A percentile compares a stretch with the other conserved stretches of the same genome.
Evolutionary conservation across 2,113 vertebrate species (phyloP).

Genomic region (Oreochromis aureus): DNA sequence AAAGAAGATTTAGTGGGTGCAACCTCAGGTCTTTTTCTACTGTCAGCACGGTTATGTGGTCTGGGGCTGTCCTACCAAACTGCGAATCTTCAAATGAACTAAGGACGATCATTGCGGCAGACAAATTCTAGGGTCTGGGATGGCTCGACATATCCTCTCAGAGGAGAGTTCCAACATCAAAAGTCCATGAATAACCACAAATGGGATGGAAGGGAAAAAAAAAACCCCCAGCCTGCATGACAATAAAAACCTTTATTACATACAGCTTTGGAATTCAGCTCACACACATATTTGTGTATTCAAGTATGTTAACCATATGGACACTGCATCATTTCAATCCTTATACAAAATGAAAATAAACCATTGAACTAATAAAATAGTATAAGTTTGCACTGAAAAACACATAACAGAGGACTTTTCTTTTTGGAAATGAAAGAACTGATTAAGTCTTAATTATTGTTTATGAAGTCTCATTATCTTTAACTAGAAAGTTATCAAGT

Average conservation of each 20-base stretch:
- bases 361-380: not conserved
- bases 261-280: not conserved
- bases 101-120: not conserved
- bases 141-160: not conserved
- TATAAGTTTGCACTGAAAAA: not conserved
- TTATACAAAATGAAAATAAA: not conserved
- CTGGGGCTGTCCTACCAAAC: not conserved
- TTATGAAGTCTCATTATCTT: not conserved
- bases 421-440: not conserved
- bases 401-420: not conserved
- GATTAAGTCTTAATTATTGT: not conserved
- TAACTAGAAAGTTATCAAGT: not conserved
- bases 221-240: accelerated
- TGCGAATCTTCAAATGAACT: not conserved
- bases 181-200: not conserved
- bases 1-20: not conserved
- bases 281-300: not conserved
- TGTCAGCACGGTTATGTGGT: not conserved
- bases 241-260: not conserved
- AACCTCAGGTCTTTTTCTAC: not conserved
- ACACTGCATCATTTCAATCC: not conserved
- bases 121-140: not conserved
- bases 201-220: not conserved
- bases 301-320: not conserved
- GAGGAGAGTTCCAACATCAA: not conserved